Evolutionary conservation across 53 echinoderm and acorn worm species (phyloP).

Genomic region (Glandiceps talaboti): DNA sequence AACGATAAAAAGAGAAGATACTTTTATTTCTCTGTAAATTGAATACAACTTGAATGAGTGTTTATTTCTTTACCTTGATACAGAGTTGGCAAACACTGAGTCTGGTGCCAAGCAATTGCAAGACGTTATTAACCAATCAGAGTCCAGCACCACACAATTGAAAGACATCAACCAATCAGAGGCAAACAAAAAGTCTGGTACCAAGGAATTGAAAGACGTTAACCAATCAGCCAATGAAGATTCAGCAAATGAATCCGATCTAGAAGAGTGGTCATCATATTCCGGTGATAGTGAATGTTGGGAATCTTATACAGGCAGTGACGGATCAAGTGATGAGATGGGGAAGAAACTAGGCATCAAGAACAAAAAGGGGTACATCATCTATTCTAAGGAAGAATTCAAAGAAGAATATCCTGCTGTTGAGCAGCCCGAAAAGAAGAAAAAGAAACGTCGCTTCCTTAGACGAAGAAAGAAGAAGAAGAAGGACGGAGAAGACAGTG

Average conservation of each 20-base stretch:
- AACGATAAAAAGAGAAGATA: too few species aligned
- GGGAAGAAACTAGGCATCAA: constrained; percentile 8
- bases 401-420: constrained; percentile 30
- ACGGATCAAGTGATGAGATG: constrained; percentile 4
- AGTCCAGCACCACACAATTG: too few species aligned
- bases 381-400: constrained; percentile 48
- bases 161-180: too few species aligned
- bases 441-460: constrained; percentile 12
- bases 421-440: not conserved
- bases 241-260: not conserved
- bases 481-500: not conserved
- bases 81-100: too few species aligned
- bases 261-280: not conserved
- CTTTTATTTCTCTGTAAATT: too few species aligned
- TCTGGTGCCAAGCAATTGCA: too few species aligned
- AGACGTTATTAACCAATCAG: too few species aligned
- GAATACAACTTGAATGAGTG: too few species aligned
- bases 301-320: not conserved
- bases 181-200: too few species aligned
- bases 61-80: too few species aligned
- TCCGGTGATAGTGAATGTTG: not conserved
- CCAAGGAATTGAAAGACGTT: too few species aligned
- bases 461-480: constrained; percentile 2
- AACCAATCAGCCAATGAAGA: too few species aligned
- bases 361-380: constrained; percentile 17